Evolutionary conservation across 2,797 vertebrate species (phyloP), one percentile per base, ranked within the genome.

Genomic region (Gymnothorax reevesii): DNA sequence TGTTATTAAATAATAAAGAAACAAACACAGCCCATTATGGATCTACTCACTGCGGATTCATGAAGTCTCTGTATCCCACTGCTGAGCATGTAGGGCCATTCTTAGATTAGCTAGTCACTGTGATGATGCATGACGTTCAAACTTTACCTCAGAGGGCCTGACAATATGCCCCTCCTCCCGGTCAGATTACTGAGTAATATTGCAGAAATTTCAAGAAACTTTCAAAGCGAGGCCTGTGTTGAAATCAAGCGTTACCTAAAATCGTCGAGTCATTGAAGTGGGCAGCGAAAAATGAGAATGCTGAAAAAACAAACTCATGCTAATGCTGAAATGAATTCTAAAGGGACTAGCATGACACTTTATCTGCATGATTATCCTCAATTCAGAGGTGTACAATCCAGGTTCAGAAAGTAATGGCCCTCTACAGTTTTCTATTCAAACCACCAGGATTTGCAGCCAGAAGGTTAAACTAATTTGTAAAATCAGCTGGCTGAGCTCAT

Each of bases 191-290:
- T 33, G 13, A 75, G 5, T 7, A 77, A 33, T 77, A 49, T 5
- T 55, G 27, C n/a, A 83, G 60, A 83, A 62, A 15, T 15, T 42
- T 60, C 49, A 59, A 64, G 62, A 7, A 84, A 84, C 17, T 69
- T 7, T 20, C 52, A 5, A 60, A 84, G 59, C 22, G 8, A 49
- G 12, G 49, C 33, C 60, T 84, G 8, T 66, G 59, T 49, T 66
- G 83, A 84, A 49, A 84, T 25, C 83, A 33, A 64, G 17, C 59
- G 25, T 66, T 66, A 54, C 27, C 62, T 42, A 60, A 66, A 64
- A 84, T 5, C 52, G 75, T 17, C 75, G 42, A 79, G 49, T 27
- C 71, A 42, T 33, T 49, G 42, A 77, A 13, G 4, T 49, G 33
- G 3, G 15, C 71, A 73, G 71, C 71, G 33, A 10, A 27, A 73